Evolutionary conservation across 2,113 vertebrate species (phyloP), one percentile per base, ranked within the genome.

Genomic region (Sylvia atricapilla): DNA sequence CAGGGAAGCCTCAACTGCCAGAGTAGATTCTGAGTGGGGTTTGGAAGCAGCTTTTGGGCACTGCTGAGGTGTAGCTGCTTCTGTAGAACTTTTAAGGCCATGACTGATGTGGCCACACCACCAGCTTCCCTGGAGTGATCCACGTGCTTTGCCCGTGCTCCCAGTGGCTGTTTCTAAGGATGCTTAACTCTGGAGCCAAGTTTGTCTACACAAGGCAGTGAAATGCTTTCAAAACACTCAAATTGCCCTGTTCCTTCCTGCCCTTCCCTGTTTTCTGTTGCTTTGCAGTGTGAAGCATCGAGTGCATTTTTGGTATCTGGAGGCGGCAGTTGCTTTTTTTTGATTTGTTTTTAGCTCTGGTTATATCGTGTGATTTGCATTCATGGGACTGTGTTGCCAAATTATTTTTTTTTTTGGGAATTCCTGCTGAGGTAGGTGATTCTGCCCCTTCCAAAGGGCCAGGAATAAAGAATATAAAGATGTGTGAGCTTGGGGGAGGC

Each of bases 231-330:
- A 52, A 49, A 78, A 53, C 9, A 35, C 1, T 58, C 6, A 3
- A 9, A 30, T 93, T 87, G 66, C 81, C 69, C 53, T 60, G 9
- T 41, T 60, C 73, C 58, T 69, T 56, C 68, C 13, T 70, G 43
- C 66, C 64, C 39, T 43, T 39, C 69, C 37, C 66, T 85, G 1
- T 84, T 77, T 88, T 27, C 52, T 87, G 69, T 90, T 92, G 96
- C 91, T 96, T 94, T 93, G 94, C 90, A 84, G 52, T 31, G 68
- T 78, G 88, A 84, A 60, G 37, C 86, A 78, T 75, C 20, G 24
- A 70, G 73, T 35, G 55, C 6, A 0, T 63, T 89, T 95, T 73
- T 58, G 63, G 75, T 73, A 50, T 21, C 80, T 39, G 89, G 58
- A 95, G 69, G 44, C 0, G 2, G 52, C 56, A 70, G 64, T 30